These are phyloP conservation scores for Panopea generosa DNA, from an alignment of 2,888 invertebrate genomes.

Conservation along the genomic window DNA sequence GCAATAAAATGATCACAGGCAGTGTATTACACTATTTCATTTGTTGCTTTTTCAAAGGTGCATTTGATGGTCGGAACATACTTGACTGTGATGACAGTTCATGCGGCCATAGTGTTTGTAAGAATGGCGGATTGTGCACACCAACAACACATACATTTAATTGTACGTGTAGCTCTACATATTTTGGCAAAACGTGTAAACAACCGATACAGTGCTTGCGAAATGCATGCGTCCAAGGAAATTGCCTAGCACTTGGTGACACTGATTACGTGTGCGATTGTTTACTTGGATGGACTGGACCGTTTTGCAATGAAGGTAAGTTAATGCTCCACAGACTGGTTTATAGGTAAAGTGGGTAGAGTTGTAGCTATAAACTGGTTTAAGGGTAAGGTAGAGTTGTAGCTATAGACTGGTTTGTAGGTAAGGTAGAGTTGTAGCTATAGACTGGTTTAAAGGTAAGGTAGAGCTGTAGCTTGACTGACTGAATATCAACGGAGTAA, in stretches of 20 bases:
- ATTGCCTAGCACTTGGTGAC: constrained; percentile 11
- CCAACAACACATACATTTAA: constrained; percentile 1
- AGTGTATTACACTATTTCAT: too few relatives aligned
- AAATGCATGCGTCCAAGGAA: constrained; percentile 32
- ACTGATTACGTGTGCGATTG: constrained; percentile 35
- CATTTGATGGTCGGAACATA: constrained; percentile 29
- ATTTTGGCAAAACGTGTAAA: constrained; percentile 35
- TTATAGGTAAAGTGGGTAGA: too few relatives aligned
- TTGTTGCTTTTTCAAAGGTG: constrained; percentile 37
- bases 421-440: too few relatives aligned
- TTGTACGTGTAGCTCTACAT: constrained; percentile 30
- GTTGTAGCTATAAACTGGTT: too few relatives aligned
- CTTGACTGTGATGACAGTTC: constrained; percentile 43
- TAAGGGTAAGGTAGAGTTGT: too few relatives aligned
- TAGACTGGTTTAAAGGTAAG: too few relatives aligned
- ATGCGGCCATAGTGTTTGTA: constrained; percentile 41
- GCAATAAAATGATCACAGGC: too few relatives aligned
- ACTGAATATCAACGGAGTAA: too few relatives aligned
- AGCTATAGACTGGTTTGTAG: too few relatives aligned
- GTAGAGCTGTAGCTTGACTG: too few relatives aligned
- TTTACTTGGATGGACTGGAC: constrained; percentile 36
- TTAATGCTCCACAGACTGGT: background rate
- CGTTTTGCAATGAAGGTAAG: constrained; percentile 30
- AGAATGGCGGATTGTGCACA: constrained; percentile 34
- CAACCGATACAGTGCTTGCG: constrained; percentile 25